Base-by-base conservation (phyloP, 2,888 invertebrate genomes). In the Azorinus chamasolen region DNA sequence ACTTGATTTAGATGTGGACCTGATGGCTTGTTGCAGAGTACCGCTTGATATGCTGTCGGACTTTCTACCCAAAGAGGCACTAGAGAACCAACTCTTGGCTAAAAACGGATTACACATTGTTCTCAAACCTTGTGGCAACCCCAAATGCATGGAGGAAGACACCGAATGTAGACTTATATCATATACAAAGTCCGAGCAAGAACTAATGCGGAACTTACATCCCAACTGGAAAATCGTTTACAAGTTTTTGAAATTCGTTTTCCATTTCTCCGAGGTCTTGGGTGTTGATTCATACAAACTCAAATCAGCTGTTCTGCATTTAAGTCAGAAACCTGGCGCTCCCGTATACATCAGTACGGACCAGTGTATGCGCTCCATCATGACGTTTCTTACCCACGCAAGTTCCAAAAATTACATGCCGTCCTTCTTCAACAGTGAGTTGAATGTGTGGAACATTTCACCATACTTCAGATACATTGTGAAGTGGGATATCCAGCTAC, bases 71-170 rank as follows among this genome's bases (percentile, higher is more conserved):
- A 4, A 32, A 32, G 41, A 14, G 20, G 24, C 50, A 12, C 14
- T 51, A 6, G 16, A 45, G 18, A 51, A 59, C 18, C 20, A 16
- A 14, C 8, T 24, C 2, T 32, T 66, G 43, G 20, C 10, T 12
- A 66, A 66, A n/a, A 50, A 66, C 51, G 66, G 66, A 8, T 66
- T 57, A n/a, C 66, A 66, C 39, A 58, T 66, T 18, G 66, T 66
- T 25, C 58, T 66, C 41, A 66, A 66, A 39, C 51, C 65, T n/a
- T 66, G 65, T 25, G 54, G 55, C 16, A 48, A 25, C 8, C 14
- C 10, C 10, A 20, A 20, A n/a, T 66, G 65, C 22, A 25, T 22
- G 22, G 46, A 57, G 1, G 37, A 57, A 16, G 39, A 57, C 18
- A 57, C 37, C 16, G 8, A 25, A n/a, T 66, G 65, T 24, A 48